Percentiles rank a stretch among this genome's conserved stretches.
Evolutionary conservation across 2,113 vertebrate species (phyloP).

Genomic region (Macrotus californicus): DNA sequence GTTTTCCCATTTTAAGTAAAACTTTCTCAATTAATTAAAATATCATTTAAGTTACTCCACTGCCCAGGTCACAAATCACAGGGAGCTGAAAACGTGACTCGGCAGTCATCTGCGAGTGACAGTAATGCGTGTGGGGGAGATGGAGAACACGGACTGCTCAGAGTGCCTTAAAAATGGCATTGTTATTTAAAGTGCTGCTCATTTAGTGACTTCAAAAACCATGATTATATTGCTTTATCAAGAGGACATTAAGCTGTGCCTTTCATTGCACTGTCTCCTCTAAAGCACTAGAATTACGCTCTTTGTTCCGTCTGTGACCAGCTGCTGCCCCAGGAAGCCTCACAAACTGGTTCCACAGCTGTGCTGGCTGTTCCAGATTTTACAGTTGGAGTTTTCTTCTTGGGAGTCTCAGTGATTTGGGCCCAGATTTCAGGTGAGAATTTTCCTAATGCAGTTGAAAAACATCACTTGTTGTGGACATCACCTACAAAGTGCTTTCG

Average conservation of each 20-base stretch:
- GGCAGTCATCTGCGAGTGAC: slow-evolving; percentile 1
- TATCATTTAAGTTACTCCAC: background rate
- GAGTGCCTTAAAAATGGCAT: slow-evolving; percentile 55
- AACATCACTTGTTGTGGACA: background rate
- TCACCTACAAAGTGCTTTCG: background rate
- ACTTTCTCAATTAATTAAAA: slow-evolving; percentile 4
- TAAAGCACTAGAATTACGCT: background rate
- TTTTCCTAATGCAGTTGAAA: background rate
- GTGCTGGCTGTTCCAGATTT: slow-evolving; percentile 23
- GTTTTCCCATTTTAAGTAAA: background rate
- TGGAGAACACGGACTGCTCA: slow-evolving; percentile 26
- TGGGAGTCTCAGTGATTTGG: background rate
- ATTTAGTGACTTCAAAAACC: background rate
- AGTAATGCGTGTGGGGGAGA: slow-evolving; percentile 25
- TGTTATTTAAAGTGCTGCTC: slow-evolving; percentile 34
- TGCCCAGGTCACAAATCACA: background rate
- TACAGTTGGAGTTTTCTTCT: background rate
- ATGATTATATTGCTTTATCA: background rate
- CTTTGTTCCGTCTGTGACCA: slow-evolving; percentile 23
- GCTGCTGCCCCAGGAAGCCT: slow-evolving; percentile 16
- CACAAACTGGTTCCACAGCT: background rate
- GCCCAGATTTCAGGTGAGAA: background rate
- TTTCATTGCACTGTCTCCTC: background rate
- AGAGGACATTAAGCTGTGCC: background rate
- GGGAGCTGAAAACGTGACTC: background rate